Evolutionary conservation across 1,140 invertebrate species (phyloP).

Genomic region (Hylaeus volcanicus): DNA sequence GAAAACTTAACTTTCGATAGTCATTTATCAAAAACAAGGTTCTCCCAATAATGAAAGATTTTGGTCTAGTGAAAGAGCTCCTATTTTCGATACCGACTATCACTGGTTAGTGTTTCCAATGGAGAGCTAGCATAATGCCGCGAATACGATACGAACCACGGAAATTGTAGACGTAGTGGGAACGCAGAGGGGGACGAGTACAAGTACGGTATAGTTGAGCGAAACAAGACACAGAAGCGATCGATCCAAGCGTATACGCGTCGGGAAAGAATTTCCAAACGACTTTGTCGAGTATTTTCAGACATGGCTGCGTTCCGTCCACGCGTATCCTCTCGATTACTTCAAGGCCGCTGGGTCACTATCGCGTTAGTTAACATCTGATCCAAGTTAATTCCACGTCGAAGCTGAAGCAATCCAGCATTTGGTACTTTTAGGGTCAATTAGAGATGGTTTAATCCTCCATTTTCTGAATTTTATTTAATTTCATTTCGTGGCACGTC

Average conservation of each 20-base stretch:
- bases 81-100: no score
- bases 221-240: constrained; percentile 13
- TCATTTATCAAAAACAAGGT: no score
- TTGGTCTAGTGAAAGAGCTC: no score
- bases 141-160: neutral
- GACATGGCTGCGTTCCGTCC: neutral
- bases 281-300: constrained; percentile 17
- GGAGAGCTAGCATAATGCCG: neutral
- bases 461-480: no score
- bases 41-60: no score
- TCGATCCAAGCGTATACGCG: constrained; percentile 4
- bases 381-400: no score
- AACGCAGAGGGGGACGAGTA: neutral
- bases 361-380: neutral
- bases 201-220: neutral
- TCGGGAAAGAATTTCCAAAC: constrained; percentile 29
- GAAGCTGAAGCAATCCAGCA: no score
- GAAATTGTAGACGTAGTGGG: neutral
- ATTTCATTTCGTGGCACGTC: no score
- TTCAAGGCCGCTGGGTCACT: neutral
- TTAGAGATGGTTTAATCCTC: no score
- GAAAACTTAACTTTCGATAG: no score
- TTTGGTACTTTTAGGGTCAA: no score
- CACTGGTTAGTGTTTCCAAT: neutral
- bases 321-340: neutral